Base-by-base conservation (phyloP, 2,113 vertebrate genomes). In the Vanacampus margaritifer region DNA sequence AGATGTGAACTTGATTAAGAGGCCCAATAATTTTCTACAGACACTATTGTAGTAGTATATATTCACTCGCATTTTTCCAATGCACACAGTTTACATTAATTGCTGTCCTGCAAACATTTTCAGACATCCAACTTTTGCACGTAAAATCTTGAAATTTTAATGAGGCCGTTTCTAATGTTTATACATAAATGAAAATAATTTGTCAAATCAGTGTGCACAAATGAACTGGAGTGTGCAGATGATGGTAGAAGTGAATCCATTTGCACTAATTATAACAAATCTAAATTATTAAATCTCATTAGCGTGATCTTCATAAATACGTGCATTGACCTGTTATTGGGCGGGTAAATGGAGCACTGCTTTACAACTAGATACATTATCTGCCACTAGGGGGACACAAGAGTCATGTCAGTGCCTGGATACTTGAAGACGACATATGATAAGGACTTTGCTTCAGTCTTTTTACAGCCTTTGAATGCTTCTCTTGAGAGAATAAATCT, bases 161-260 rank as follows among this genome's bases (percentile, higher is more conserved):
- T 41, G 6, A 39, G 19, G 59, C 36, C 6, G 1, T 7, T 23
- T 35, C 2, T 10, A 56, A 32, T 19, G 19, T 46, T 37, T 62
- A 32, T 11, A 3, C 6, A 58, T 4, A 28, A 11, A 41, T 35
- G 48, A 24, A 56, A 28, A 3, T 16, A 24, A 56, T 56, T 56
- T 56, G 53, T 56, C 6, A 26, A 56, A 56, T 56, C 53, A 13
- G 11, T 56, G 24, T 28, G 24, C 28, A 28, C 12, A 56, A 21
- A 48, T 48, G 19, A 13, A 26, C 13, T 28, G 35, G 2, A 41
- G 2, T 7, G 21, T 41, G n/a, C n/a, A 41, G 1, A 50, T 21
- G 17, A 66, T 79, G 14, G 81, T 53, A 72, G 60, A 57, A 54
- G 5, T 66, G 58, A 28, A 35, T 37, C 63, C 5, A 71, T 72